Conservation (phyloP, 2,888 invertebrate species). For the Phyllotreta cruciferae region DNA sequence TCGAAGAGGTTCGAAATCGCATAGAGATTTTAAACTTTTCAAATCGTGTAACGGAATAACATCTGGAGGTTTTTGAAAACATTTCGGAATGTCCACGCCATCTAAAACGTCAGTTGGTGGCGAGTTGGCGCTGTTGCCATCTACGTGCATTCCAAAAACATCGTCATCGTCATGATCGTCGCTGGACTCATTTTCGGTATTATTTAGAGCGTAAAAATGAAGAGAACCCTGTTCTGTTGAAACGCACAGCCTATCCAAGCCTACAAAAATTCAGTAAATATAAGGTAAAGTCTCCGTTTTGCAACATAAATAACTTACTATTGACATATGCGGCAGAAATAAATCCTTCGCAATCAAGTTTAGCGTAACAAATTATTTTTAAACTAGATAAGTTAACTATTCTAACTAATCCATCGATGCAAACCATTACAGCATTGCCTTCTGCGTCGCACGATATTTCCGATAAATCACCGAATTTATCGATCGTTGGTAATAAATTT, state of each 20-base stretch:
- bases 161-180: slow-evolving; percentile 79
- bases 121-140: slow-evolving; percentile 32
- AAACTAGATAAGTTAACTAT: slow-evolving; percentile 76
- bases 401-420: slow-evolving; percentile 76
- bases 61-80: slow-evolving; percentile 55
- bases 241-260: slow-evolving; percentile 84
- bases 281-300: neutral
- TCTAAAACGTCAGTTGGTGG: slow-evolving; percentile 48
- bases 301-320: slow-evolving; percentile 62
- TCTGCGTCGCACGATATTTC: slow-evolving; percentile 40
- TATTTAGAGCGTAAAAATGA: slow-evolving; percentile 81
- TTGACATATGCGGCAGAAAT: slow-evolving; percentile 86
- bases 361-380: slow-evolving; percentile 71
- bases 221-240: slow-evolving; percentile 82
- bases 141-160: slow-evolving; percentile 50
- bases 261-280: slow-evolving; percentile 52
- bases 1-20: slow-evolving; percentile 75
- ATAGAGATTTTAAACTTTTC: slow-evolving; percentile 74
- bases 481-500: slow-evolving; percentile 69
- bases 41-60: slow-evolving; percentile 51
- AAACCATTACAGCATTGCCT: slow-evolving; percentile 76
- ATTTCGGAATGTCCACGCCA: slow-evolving; percentile 47
- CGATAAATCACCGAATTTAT: slow-evolving; percentile 47
- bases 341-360: slow-evolving; percentile 74
- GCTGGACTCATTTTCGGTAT: slow-evolving; percentile 73